Evolutionary conservation across 2,888 invertebrate genomes (phyloP), one percentile per base, ranked within the genome.

Genomic region (Cepaea hortensis): DNA sequence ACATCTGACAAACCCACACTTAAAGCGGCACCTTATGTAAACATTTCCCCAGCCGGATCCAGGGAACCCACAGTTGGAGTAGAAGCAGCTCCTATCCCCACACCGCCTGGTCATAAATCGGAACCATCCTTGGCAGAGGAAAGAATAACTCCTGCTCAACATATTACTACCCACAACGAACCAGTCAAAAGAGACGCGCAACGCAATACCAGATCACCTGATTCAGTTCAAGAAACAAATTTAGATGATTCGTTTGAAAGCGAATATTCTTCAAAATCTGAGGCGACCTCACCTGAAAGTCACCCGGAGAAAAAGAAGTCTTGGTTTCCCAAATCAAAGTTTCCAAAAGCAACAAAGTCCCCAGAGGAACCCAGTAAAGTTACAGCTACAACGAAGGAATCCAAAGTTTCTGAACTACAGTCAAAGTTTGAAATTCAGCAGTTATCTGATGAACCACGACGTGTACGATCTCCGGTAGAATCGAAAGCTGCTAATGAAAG

Each of bases 261-360:
- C 7, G 65, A 61, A n/a, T n/a, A 61, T 50, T 75, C 81, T 0
- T 15, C 80, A 35, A 70, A 81, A 35, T n/a, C 23, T 35, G 81
- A 81, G 20, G 73, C 87, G 18, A 50, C 77, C 0, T 7, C 6
- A 79, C 35, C 5, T 1, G 81, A 75, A 20, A 46, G 73, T 6
- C 23, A 84, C n/a, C 48, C 87, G 20, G 87, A 84, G 50, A 87
- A 87, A 73, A 87, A 84, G 61, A 68, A 73, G 23, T 75, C 85
- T 7, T 84, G 84, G 87, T 84, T 87, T 79, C 87, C 87, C 11
- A 87, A 87, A 84, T 68, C 83, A 11, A 86, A 76, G 61, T 35
- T 20, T 3, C 13, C 83, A 0, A 84, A 73, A 79, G 23, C 84
- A 55, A 1, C 80, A 20, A 87, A 65, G 18, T 50, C 62, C 6